Conservation (phyloP, 2,888 invertebrate genomes). For the Watsonalla binaria region DNA sequence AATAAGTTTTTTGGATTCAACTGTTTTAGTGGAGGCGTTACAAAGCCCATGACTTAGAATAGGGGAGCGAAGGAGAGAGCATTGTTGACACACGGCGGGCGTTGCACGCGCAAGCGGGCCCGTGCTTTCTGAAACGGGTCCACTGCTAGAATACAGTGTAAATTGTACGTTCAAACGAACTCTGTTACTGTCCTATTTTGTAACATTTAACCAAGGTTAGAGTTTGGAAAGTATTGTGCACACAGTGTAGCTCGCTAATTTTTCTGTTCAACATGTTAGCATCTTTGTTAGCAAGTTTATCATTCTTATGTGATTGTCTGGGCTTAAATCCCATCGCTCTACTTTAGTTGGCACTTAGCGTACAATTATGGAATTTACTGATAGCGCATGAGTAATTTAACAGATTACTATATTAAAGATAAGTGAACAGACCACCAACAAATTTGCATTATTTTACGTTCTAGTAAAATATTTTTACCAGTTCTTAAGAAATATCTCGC, state of each 20-base stretch:
- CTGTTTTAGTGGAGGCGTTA: slow-evolving; percentile 41
- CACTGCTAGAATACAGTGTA: slow-evolving; percentile 22
- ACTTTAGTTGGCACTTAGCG: slow-evolving; percentile 5
- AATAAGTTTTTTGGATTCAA: slow-evolving; percentile 27
- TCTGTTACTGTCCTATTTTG: slow-evolving; percentile 32
- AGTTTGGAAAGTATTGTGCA: slow-evolving; percentile 13
- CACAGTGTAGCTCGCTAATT: neutral
- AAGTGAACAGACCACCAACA: slow-evolving; percentile 13
- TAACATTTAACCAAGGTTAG: slow-evolving; percentile 12
- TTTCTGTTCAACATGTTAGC: neutral
- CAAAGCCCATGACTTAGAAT: slow-evolving; percentile 46
- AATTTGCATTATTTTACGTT: slow-evolving; percentile 7
- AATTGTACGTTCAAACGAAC: slow-evolving; percentile 38
- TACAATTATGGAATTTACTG: slow-evolving; percentile 2
- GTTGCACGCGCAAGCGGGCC: slow-evolving; percentile 25
- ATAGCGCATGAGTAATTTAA: slow-evolving; percentile 18
- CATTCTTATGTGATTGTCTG: neutral
- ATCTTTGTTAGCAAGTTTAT: slow-evolving; percentile 1
- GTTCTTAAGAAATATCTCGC: too few species aligned
- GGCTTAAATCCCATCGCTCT: slow-evolving; percentile 1
- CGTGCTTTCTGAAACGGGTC: slow-evolving; percentile 21
- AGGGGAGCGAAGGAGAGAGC: slow-evolving; percentile 63
- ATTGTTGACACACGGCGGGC: slow-evolving; percentile 67
- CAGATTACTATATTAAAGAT: slow-evolving; percentile 2
- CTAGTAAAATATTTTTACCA: neutral